Conservation (phyloP, 1,140 invertebrate species). For the Drosophila melanogaster region Release_6_plus_ISO1_MT NT_033777.3:21066001-21066500, state of each 20-base stretch:
- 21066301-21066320: not conserved
- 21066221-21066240: constrained; percentile 29
- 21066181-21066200: constrained; percentile 28
- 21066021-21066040: constrained; percentile 61
- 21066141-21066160: constrained; percentile 15
- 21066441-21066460: not conserved
- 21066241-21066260: constrained; percentile 18
- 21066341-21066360: constrained; percentile 16
- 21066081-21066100: constrained; percentile 64
- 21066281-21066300: constrained; percentile 10
- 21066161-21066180: constrained; percentile 40
- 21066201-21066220: constrained; percentile 27
- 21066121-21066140: constrained; percentile 5
- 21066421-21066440: too few species aligned
- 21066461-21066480: not conserved
- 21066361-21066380: not conserved
- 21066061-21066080: constrained; percentile 51
- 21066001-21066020: constrained; percentile 15
- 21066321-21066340: constrained; percentile 23
- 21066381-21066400: not conserved
- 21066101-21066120: not conserved
- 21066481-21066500: not conserved
- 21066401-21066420: too few species aligned
- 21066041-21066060: constrained; percentile 28
- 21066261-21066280: constrained; percentile 7